These are phyloP conservation scores for Semibalanus balanoides DNA, from an alignment of 1,140 invertebrate genomes.

Conservation along the genomic window DNA sequence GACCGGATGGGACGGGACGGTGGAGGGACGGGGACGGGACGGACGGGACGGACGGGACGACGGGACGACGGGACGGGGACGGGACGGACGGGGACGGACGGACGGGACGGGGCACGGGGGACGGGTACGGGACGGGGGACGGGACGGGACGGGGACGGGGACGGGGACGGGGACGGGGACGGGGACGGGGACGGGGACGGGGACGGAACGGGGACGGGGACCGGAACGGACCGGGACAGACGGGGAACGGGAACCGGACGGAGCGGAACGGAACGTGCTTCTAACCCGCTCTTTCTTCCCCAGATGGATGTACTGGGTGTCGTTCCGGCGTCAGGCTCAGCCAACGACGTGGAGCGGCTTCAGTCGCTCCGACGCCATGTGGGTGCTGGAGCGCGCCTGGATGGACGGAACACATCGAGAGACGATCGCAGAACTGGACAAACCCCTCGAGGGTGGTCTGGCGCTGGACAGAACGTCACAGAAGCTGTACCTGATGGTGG, in stretches of 20 bases:
- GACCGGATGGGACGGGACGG: too few species aligned
- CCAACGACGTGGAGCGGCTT: background rate
- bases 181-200: slow-evolving; percentile 27
- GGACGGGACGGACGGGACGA: slow-evolving; percentile 15
- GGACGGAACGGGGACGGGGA: slow-evolving; percentile 33
- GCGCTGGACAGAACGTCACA: background rate
- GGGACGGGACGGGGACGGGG: too few species aligned
- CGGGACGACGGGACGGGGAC: slow-evolving; percentile 13
- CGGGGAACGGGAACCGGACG: too few species aligned
- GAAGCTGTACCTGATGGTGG: background rate
- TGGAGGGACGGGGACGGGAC: slow-evolving; percentile 34
- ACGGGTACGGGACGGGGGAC: too few species aligned
- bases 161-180: slow-evolving; percentile 37
- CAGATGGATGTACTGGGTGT: too few species aligned
- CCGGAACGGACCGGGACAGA: background rate
- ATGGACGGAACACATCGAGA: slow-evolving; percentile 36
- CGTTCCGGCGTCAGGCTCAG: background rate
- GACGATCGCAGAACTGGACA: slow-evolving; percentile 27
- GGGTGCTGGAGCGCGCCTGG: slow-evolving; percentile 36
- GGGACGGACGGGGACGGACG: slow-evolving; percentile 14
- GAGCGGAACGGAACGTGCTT: too few species aligned
- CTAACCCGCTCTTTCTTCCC: too few species aligned
- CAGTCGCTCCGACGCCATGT: slow-evolving; percentile 20
- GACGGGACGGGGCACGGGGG: slow-evolving; percentile 26
- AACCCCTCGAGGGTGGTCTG: slow-evolving; percentile 15